Percentiles rank a stretch among this genome's conserved stretches.
Evolutionary conservation across 2,113 vertebrate species (phyloP).

Genomic region (Esox niger): DNA sequence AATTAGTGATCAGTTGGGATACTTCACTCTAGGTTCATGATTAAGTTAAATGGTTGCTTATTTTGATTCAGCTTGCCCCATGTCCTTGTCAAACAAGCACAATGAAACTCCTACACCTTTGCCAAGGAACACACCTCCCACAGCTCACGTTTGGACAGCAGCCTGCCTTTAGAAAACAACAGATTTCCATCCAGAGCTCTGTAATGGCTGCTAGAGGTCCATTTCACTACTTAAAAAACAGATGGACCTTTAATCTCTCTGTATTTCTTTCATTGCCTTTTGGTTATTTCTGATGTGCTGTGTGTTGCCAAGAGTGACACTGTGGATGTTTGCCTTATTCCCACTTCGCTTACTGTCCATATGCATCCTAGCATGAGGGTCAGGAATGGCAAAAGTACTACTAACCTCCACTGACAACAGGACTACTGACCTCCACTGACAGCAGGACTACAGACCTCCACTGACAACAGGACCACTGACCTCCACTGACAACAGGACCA

Average conservation of each 20-base stretch:
- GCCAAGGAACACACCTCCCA: neutral
- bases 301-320: slow-evolving; percentile 16
- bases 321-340: neutral
- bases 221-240: neutral
- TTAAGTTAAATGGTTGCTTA: neutral
- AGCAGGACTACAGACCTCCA: too few relatives aligned
- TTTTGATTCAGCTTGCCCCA: slow-evolving; percentile 16
- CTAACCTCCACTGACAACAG: too few relatives aligned
- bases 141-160: slow-evolving; percentile 20
- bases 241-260: neutral
- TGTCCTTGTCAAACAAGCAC: slow-evolving; percentile 39
- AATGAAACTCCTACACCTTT: slow-evolving; percentile 31
- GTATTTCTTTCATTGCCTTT: slow-evolving; percentile 15
- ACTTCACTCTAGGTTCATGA: neutral
- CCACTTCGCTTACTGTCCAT: neutral
- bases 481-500: slow-evolving; percentile 32
- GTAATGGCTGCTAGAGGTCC: neutral
- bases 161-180: slow-evolving; percentile 24
- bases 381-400: slow-evolving; percentile 20
- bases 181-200: slow-evolving; percentile 42
- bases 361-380: slow-evolving; percentile 4
- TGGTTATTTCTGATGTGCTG: slow-evolving; percentile 21
- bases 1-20: too few relatives aligned
- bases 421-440: too few relatives aligned
- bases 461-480: too few relatives aligned